Conservation (phyloP, 2,888 invertebrate species). For the Coecobrya sp. region DNA sequence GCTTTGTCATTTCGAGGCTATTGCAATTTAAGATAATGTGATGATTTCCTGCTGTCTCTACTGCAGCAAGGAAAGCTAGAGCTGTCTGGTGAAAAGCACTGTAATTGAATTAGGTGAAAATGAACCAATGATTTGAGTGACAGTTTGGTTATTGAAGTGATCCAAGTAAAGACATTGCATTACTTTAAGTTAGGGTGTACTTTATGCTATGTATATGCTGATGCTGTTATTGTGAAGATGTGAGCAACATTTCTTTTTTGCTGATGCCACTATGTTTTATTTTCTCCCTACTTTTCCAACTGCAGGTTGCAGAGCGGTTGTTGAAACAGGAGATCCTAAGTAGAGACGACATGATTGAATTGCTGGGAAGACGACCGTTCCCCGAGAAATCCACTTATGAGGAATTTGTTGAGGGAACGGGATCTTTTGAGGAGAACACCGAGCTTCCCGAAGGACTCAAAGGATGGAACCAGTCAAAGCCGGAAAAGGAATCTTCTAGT, state of each 20-base stretch:
- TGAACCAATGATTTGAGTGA: constrained; percentile 29
- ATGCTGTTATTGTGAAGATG: no score
- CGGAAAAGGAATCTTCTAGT: constrained; percentile 73
- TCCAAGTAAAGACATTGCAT: background rate
- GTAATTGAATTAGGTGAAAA: background rate
- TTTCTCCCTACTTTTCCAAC: constrained; percentile 35
- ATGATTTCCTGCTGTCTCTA: background rate
- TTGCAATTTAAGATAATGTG: no score
- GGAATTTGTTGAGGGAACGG: constrained; percentile 99
- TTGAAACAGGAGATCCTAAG: constrained; percentile 98
- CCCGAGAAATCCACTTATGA: constrained; percentile 99
- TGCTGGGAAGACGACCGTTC: constrained; percentile 98
- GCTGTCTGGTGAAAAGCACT: no score
- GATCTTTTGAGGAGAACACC: constrained; percentile 99
- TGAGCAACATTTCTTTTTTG: constrained; percentile 49
- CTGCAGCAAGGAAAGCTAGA: background rate
- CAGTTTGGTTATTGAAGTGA: constrained; percentile 44
- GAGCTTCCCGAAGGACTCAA: constrained; percentile 97
- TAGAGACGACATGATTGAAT: constrained; percentile 98
- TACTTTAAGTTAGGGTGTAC: no score
- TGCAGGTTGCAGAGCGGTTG: constrained; percentile 91
- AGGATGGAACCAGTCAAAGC: constrained; percentile 93
- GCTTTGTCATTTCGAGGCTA: no score
- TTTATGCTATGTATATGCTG: no score
- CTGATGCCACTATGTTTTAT: background rate